Percentiles rank a stretch among this genome's conserved stretches.
Conservation (phyloP, 1,140 invertebrate species). For the honey bee (Apis mellifera) region Amel_HAv3.1 CM009939.2:8532001-8532500, state of each 20-base stretch:
- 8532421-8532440: conserved; percentile 65
- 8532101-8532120: conserved; percentile 70
- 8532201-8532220: conserved; percentile 74
- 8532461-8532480: conserved; percentile 55
- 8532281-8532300: not conserved
- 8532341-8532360: conserved; percentile 66
- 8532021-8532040: not conserved
- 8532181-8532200: conserved; percentile 63
- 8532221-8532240: accelerated
- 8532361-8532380: conserved; percentile 68
- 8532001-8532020: conserved; percentile 63
- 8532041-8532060: no score
- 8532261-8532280: no score
- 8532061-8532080: not conserved
- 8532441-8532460: conserved; percentile 49
- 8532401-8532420: conserved; percentile 61
- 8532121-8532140: conserved; percentile 73
- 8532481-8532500: conserved; percentile 61
- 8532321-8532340: conserved; percentile 62
- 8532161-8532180: conserved; percentile 69
- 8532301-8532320: conserved; percentile 62
- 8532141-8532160: conserved; percentile 62
- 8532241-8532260: no score
- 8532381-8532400: conserved; percentile 69
- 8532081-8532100: conserved; percentile 64